phyloP scores from a whole-genome alignment of 2,113 vertebrate species.

The Petromus typicus region DNA sequence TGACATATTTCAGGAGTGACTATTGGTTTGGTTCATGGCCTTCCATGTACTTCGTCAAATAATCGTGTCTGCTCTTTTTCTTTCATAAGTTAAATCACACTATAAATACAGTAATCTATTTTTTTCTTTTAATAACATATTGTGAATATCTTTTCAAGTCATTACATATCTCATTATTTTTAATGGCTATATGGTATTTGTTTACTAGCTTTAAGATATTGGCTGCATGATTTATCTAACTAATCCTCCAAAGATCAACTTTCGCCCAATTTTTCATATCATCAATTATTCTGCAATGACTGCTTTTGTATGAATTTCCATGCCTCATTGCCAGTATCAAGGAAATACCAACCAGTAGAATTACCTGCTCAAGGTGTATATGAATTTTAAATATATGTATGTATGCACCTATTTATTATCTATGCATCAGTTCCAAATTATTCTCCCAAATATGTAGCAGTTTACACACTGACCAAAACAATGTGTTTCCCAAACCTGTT shows the following conservation, averaged over 20 bases:
- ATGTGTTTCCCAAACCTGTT: background rate
- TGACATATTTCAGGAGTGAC: background rate
- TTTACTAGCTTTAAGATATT: slow-evolving; percentile 38
- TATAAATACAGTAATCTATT: background rate
- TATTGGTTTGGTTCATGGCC: background rate
- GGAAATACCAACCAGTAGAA: slow-evolving; percentile 33
- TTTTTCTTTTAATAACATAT: slow-evolving; percentile 36
- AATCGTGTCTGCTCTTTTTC: background rate
- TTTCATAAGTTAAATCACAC: slow-evolving; percentile 35
- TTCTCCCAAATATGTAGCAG: background rate
- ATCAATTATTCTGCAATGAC: background rate
- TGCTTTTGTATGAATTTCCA: background rate
- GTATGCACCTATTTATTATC: background rate
- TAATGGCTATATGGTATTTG: slow-evolving; percentile 7
- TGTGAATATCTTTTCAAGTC: slow-evolving; percentile 53
- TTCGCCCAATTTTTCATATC: background rate
- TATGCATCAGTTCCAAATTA: background rate
- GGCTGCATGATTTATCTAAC: slow-evolving; percentile 36
- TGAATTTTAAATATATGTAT: slow-evolving; percentile 17
- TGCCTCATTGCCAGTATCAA: background rate
- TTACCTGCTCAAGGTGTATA: background rate
- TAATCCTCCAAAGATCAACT: slow-evolving; percentile 42
- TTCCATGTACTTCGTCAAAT: slow-evolving; percentile 2
- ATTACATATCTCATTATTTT: slow-evolving; percentile 31
- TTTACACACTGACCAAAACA: background rate